Base-by-base conservation (phyloP, 2,797 vertebrate genomes). In the Tachyglossus aculeatus region DNA sequence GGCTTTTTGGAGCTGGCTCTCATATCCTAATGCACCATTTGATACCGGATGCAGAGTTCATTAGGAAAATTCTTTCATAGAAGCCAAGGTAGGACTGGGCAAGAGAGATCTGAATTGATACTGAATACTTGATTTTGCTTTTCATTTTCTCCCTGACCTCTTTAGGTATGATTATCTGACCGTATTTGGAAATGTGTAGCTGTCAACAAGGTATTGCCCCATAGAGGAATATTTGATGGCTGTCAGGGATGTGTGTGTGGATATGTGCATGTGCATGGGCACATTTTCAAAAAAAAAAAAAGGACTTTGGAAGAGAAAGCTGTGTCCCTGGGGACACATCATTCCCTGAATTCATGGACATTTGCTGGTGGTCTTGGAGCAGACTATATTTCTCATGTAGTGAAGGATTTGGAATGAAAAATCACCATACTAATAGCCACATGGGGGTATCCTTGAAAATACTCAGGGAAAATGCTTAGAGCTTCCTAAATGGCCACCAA, bases 1-100 rank as follows among this genome's bases (percentile, higher is more conserved):
- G 34, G 10, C 19, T 75, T 45, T 77, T 79, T 77, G 24, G 27
- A 37, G 13, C 22, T 80, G 15, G 3, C 11, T 55, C 29, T 51
- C 12, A 10, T 1, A 14, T 77, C 67, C 48, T 52, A 58, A 57
- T 56, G 18, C 36, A 45, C 4, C 21, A 12, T 34, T 7, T 67
- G 33, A 48, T 31, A 36, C 59, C 29, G 2, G 24, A 29, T 52
- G 37, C 2, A 54, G 39, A 32, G 43, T 31, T 60, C 45, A 39
- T 18, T 41, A 45, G 45, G 31, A 15, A 16, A 2, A 47, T 47
- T 54, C 40, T 36, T 15, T 32, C 18, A n/a, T 15, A 9, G 33
- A 52, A 52, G n/a, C n/a, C n/a, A n/a, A n/a, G n/a, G n/a, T 32
- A 34, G 4, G 38, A 39, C 22, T 43, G 41, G 22, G 5, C 16